Conservation (phyloP, 2,113 vertebrate genomes). For the Scortum barcoo region DNA sequence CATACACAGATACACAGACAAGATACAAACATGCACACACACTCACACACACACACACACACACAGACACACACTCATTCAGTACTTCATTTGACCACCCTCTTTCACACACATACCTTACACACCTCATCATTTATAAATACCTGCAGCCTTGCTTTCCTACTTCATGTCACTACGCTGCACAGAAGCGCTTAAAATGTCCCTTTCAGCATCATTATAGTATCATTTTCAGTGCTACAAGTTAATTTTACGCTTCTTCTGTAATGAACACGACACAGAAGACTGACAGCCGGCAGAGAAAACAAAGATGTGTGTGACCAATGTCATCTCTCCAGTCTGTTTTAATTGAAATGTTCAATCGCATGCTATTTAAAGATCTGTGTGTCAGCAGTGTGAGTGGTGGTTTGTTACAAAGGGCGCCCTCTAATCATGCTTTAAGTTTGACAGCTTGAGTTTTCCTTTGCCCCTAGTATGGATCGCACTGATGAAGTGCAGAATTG, state of each 20-base stretch:
- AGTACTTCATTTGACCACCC: background rate
- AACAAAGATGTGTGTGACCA: background rate
- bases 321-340: background rate
- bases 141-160: background rate
- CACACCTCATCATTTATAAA: background rate
- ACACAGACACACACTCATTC: no score
- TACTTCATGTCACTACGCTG: background rate
- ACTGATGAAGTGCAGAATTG: background rate
- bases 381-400: background rate
- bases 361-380: background rate
- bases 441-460: background rate
- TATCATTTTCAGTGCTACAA: background rate
- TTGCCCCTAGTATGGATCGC: background rate
- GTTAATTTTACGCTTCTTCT: background rate
- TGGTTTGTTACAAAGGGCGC: background rate
- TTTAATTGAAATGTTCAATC: conserved; percentile 2
- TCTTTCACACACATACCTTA: background rate
- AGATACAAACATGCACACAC: background rate
- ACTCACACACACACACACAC: no score
- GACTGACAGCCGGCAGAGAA: background rate
- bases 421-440: background rate
- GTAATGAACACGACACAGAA: background rate
- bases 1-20: background rate
- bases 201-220: no score
- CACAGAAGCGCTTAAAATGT: no score